phyloP scores from a whole-genome alignment of 2,888 invertebrate species.

The Cerceris rybyensis region DNA sequence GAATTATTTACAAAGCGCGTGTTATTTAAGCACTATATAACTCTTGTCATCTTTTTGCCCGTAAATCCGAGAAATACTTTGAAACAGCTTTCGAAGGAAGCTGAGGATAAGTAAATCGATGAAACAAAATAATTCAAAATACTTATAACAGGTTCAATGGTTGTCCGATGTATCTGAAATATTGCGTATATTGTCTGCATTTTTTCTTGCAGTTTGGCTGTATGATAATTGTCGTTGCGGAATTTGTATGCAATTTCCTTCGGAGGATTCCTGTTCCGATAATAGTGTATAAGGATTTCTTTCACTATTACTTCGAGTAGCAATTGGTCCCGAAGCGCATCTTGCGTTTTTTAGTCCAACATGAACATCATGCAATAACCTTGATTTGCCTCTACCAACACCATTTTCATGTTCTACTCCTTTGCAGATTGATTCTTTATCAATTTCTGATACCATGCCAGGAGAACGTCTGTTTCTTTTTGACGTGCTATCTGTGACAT shows the following conservation, averaged over 20 bases:
- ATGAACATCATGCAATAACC: not conserved
- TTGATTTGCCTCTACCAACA: conserved; percentile 46
- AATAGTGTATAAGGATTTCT: conserved; percentile 20
- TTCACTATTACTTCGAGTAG: conserved; percentile 26
- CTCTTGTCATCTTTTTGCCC: conserved; percentile 3
- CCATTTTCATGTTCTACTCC: conserved; percentile 22
- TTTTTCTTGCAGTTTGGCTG: conserved; percentile 40
- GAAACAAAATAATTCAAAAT: conserved; percentile 3
- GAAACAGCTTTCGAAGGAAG: conserved; percentile 34
- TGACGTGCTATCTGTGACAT: conserved; percentile 10
- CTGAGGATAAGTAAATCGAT: conserved; percentile 12
- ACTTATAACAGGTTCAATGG: conserved; percentile 22
- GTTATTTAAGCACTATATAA: conserved; percentile 30
- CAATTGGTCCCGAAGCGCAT: conserved; percentile 6
- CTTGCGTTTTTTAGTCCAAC: conserved; percentile 28
- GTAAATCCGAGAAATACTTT: conserved; percentile 21
- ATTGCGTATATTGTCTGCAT: conserved; percentile 31
- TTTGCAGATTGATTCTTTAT: conserved; percentile 50
- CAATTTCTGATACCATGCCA: conserved; percentile 41
- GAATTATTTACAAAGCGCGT: conserved; percentile 69
- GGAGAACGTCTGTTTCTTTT: conserved; percentile 17
- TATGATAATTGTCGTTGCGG: conserved; percentile 20
- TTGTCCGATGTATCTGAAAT: conserved; percentile 31
- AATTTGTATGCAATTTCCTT: conserved; percentile 36
- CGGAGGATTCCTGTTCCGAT: conserved; percentile 39